Evolutionary conservation across 2,888 invertebrate genomes (phyloP), one percentile per base, ranked within the genome.

Genomic region (Acrobasis consociella): DNA sequence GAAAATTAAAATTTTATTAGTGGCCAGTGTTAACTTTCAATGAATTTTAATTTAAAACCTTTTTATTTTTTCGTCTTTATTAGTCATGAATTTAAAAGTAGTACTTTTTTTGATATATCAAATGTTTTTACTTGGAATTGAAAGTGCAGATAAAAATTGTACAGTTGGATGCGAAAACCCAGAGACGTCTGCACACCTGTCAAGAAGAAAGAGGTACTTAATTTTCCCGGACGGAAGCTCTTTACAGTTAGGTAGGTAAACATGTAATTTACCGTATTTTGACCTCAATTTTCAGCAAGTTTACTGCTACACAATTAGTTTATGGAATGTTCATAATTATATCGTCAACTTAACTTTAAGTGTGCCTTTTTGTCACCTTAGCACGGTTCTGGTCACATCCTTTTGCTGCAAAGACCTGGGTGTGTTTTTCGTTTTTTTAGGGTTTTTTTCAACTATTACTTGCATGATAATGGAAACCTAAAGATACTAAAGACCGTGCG

Each of bases 191-290:
- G 81, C 77, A 72, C 70, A 82, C 58, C 77, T 94, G 74, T 94
- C 94, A 42, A 87, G 94, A 71, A 87, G 89, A 72, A 94, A 93
- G 81, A 92, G 94, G 78, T 94, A 93, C 81, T 76, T 94, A 76
- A 86, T 93, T 74, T 94, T 94, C 82, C 94, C 94, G 59, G 93
- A 93, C 69, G 94, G 94, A 64, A 94, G 94, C 76, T 94, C 94
- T 64, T 75, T 94, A 65, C 94, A 94, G 87, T 91, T 94, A 75
- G 93, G 94, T 93, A 76, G 74, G 89, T 84, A 72, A 72, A 67
- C 65, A 69, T 16, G 31, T 15, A 52, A 49, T 51, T 60, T 52
- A 60, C 39, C 17, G 51, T 60, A 52, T 9, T 42, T 17, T 56
- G 42, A 13, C 16, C 42, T 22, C 42, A 56, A 56, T 17, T 55